phyloP scores from a whole-genome alignment of 2,888 invertebrate genomes.

The Dastarcus helophoroides region DNA sequence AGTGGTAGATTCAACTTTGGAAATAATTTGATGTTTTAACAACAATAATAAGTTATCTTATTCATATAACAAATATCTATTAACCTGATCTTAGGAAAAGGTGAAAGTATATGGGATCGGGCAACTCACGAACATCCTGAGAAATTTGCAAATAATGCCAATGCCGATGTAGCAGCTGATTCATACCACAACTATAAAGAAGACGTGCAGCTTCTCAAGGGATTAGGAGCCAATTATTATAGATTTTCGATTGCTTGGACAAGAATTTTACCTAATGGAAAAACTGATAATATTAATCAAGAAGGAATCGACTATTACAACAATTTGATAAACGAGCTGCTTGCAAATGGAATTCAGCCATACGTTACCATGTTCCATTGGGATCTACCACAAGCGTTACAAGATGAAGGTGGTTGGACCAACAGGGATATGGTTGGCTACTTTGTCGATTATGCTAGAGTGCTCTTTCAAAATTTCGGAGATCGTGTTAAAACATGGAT shows the following conservation, averaged over 20 bases:
- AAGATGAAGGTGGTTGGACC: conserved; percentile 54
- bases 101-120: conserved; percentile 42
- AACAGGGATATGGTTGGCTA: conserved; percentile 48
- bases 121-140: conserved; percentile 36
- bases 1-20: no score
- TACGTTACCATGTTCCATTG: conserved; percentile 32
- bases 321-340: conserved; percentile 56
- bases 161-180: conserved; percentile 53
- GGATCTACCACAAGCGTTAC: conserved; percentile 24
- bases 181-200: conserved; percentile 53
- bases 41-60: no score
- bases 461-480: conserved; percentile 26
- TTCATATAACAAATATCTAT: no score
- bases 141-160: conserved; percentile 41
- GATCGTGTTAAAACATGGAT: conserved; percentile 36
- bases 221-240: conserved; percentile 46
- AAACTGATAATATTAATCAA: conserved; percentile 50
- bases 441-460: conserved; percentile 45
- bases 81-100: no score
- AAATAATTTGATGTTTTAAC: no score
- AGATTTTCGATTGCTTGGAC: conserved; percentile 29
- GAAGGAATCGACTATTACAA: conserved; percentile 64
- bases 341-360: conserved; percentile 44
- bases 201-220: conserved; percentile 46
- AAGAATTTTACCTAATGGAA: conserved; percentile 46